Evolutionary conservation across 2,113 vertebrate species (phyloP).

Genomic region (Rynchops niger): DNA sequence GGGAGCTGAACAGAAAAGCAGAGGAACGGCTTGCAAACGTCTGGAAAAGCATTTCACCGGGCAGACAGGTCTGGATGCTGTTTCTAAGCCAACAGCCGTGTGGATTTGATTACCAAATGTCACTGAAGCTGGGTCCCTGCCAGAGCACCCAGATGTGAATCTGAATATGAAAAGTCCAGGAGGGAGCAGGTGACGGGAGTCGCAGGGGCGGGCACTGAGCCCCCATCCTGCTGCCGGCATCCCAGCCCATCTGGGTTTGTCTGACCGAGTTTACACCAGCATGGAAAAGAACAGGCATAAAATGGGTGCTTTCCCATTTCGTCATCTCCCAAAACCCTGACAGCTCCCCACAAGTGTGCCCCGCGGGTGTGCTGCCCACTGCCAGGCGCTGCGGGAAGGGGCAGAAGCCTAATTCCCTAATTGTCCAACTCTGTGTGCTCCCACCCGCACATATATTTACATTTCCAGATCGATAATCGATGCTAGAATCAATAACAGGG

Average conservation of each 20-base stretch:
- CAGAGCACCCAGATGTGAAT: conserved; percentile 60
- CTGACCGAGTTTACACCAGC: neutral
- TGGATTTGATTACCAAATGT: neutral
- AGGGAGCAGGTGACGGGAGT: conserved; percentile 35
- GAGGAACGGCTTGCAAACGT: accelerated
- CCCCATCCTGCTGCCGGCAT: neutral
- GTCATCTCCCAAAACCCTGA: neutral
- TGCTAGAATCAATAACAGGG: conserved; percentile 68
- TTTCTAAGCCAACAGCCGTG: neutral
- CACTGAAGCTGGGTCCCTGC: neutral
- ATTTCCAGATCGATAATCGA: conserved; percentile 66
- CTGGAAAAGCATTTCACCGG: neutral
- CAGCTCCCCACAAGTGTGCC: neutral
- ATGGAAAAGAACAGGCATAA: neutral
- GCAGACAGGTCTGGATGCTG: neutral
- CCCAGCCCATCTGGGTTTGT: neutral
- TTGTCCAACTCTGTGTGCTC: neutral
- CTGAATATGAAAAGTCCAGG: conserved; percentile 55
- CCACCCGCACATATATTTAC: conserved; percentile 48
- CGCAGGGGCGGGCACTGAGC: neutral
- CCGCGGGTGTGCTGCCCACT: neutral
- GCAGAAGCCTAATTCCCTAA: neutral
- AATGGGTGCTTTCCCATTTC: neutral
- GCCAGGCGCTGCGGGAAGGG: neutral
- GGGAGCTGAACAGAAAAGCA: neutral